Evolutionary conservation across 2,797 vertebrate species (phyloP).

Genomic region (Amniataba percoides): DNA sequence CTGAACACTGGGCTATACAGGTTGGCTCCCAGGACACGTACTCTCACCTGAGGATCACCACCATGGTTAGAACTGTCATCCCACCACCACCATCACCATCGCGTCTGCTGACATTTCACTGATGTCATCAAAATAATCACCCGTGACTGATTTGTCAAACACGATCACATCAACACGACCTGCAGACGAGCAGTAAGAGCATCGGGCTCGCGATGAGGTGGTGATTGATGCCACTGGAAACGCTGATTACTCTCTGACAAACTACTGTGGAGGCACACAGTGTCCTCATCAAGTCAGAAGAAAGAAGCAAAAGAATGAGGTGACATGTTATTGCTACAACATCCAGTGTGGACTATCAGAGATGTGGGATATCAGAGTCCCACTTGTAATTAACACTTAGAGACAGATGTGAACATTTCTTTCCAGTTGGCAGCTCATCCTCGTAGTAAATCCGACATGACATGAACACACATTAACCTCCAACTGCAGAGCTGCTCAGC

Average conservation of each 20-base stretch:
- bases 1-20: slow-evolving; percentile 93
- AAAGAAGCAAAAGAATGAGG: not conserved
- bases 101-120: slow-evolving; percentile 35
- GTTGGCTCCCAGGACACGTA: slow-evolving; percentile 91
- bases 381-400: slow-evolving; percentile 52
- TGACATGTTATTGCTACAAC: slow-evolving; percentile 19
- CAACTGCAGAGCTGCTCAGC: slow-evolving; percentile 35
- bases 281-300: slow-evolving; percentile 25
- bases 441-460: slow-evolving; percentile 63
- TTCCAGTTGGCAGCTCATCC: slow-evolving; percentile 60
- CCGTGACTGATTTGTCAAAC: slow-evolving; percentile 39
- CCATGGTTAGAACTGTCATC: slow-evolving; percentile 3
- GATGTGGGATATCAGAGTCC: slow-evolving; percentile 27
- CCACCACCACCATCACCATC: slow-evolving; percentile 7
- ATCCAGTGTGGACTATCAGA: slow-evolving; percentile 24
- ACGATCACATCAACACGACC: slow-evolving; percentile 28
- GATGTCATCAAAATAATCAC: slow-evolving; percentile 21
- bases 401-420: slow-evolving; percentile 64
- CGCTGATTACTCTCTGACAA: not conserved
- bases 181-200: slow-evolving; percentile 8
- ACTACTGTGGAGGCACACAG: not conserved
- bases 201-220: slow-evolving; percentile 1
- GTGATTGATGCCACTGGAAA: slow-evolving; percentile 9
- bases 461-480: slow-evolving; percentile 66
- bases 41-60: slow-evolving; percentile 81